Percentiles rank a stretch among this genome's conserved stretches.
Evolutionary conservation across 2,797 vertebrate genomes (phyloP).

Genomic region (Lithobates sylvaticus): DNA sequence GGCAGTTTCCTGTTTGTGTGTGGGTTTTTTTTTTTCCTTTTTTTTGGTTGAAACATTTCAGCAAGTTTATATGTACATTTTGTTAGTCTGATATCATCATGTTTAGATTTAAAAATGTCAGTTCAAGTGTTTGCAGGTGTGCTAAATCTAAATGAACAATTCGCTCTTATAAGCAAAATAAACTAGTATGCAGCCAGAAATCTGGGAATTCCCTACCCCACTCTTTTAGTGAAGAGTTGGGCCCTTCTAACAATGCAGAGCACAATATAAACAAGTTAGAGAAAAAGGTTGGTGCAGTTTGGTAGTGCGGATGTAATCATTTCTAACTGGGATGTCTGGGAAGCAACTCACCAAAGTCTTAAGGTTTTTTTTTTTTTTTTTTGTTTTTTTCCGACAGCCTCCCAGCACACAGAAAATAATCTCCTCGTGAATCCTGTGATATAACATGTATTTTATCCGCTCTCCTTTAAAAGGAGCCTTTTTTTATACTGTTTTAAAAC

Average conservation of each 20-base stretch:
- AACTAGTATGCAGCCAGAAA: neutral
- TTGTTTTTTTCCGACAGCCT: conserved; percentile 15
- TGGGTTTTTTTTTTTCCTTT: too few species aligned
- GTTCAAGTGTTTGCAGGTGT: neutral
- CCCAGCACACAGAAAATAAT: conserved; percentile 62
- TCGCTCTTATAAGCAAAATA: neutral
- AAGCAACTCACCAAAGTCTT: conserved; percentile 60
- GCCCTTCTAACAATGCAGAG: neutral
- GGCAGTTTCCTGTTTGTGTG: too few species aligned
- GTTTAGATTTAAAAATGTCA: neutral
- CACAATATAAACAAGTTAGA: conserved; percentile 5
- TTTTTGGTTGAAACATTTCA: neutral
- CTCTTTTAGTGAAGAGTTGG: neutral
- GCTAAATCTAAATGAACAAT: neutral
- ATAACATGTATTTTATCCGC: conserved; percentile 62
- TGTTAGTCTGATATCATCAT: neutral
- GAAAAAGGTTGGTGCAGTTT: conserved; percentile 35
- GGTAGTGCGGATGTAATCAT: conserved; percentile 56
- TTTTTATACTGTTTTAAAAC: conserved; percentile 63
- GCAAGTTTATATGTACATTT: neutral
- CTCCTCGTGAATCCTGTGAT: conserved; percentile 52
- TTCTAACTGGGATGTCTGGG: conserved; percentile 59
- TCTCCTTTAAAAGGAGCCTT: conserved; percentile 64
- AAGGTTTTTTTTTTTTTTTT: conserved; percentile 17
- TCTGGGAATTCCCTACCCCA: neutral